A percentile compares a stretch with the other conserved stretches of the same genome.
These are phyloP conservation scores for Drosophila pseudotakahashii DNA, from an alignment of 2,888 invertebrate species.

Conservation along the genomic window DNA sequence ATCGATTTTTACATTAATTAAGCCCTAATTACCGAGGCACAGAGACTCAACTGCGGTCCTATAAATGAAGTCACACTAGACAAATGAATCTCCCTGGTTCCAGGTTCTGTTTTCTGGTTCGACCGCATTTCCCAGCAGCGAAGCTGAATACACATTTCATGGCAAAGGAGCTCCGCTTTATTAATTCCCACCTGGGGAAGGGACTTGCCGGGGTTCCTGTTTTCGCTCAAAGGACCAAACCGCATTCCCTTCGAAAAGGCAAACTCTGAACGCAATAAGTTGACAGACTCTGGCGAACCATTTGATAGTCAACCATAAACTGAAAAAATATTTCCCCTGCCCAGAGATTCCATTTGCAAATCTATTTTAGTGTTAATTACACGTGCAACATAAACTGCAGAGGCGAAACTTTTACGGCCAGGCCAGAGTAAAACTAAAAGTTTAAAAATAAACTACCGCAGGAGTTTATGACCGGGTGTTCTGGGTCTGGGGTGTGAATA, in stretches of 20 bases:
- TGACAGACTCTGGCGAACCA: conserved; percentile 9
- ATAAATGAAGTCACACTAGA: conserved; percentile 47
- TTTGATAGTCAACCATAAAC: conserved; percentile 35
- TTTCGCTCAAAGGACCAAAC: conserved; percentile 6
- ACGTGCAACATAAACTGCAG: conserved; percentile 35
- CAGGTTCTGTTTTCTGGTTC: conserved; percentile 5
- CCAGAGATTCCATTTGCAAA: conserved; percentile 46
- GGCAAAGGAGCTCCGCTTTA: conserved; percentile 14
- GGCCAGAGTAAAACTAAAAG: conserved; percentile 27
- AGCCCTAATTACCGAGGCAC: conserved; percentile 61
- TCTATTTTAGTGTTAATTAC: conserved; percentile 66
- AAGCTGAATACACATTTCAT: conserved; percentile 12
- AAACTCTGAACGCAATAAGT: background rate
- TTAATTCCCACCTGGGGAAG: conserved; percentile 24
- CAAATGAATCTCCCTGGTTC: conserved; percentile 30
- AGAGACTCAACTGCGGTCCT: conserved; percentile 16
- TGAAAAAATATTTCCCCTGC: conserved; percentile 14
- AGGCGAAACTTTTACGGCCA: conserved; percentile 29
- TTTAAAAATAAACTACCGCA: conserved; percentile 31
- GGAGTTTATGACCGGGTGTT: conserved; percentile 19
- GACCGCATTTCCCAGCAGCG: conserved; percentile 3
- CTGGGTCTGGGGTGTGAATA: conserved; percentile 20
- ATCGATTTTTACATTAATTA: conserved; percentile 76
- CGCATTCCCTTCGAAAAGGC: conserved; percentile 4
- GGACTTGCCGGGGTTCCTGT: conserved; percentile 8